Percentiles rank a stretch among this genome's conserved stretches.
Evolutionary conservation across 2,888 invertebrate genomes (phyloP).

Genomic region (Lasioglossum malachurum): DNA sequence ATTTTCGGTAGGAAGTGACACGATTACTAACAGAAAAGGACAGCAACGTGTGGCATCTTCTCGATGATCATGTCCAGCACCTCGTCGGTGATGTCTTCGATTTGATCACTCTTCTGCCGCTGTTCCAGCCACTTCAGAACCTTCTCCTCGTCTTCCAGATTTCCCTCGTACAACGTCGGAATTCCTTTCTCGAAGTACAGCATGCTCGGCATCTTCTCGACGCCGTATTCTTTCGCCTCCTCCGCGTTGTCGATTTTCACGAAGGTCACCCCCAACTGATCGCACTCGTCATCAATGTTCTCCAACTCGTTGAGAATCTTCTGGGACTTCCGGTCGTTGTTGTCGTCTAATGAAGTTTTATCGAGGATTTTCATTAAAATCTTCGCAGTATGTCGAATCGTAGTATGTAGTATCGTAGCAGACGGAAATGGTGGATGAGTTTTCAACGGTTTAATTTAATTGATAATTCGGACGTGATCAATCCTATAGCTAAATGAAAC

Average conservation of each 20-base stretch:
- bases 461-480: neutral
- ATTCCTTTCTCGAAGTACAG: slow-evolving; percentile 95
- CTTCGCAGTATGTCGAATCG: neutral
- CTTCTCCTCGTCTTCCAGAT: slow-evolving; percentile 95
- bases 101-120: slow-evolving; percentile 94
- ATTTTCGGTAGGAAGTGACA: neutral
- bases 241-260: slow-evolving; percentile 96
- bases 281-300: slow-evolving; percentile 97
- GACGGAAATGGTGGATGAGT: neutral
- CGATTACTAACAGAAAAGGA: slow-evolving; percentile 93
- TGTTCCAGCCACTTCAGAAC: slow-evolving; percentile 94
- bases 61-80: slow-evolving; percentile 96
- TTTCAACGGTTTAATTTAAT: neutral
- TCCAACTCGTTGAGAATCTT: slow-evolving; percentile 94
- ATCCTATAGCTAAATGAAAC: neutral
- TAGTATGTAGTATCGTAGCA: too few species aligned
- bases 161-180: slow-evolving; percentile 92
- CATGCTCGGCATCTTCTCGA: slow-evolving; percentile 94
- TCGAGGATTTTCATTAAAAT: neutral
- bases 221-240: slow-evolving; percentile 96
- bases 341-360: slow-evolving; percentile 88
- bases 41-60: slow-evolving; percentile 95
- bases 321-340: slow-evolving; percentile 95
- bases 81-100: slow-evolving; percentile 97
- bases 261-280: slow-evolving; percentile 94